Evolutionary conservation across 1,140 invertebrate genomes (phyloP), one percentile per base, ranked within the genome.

Genomic region (Hydropsyche tenuis): DNA sequence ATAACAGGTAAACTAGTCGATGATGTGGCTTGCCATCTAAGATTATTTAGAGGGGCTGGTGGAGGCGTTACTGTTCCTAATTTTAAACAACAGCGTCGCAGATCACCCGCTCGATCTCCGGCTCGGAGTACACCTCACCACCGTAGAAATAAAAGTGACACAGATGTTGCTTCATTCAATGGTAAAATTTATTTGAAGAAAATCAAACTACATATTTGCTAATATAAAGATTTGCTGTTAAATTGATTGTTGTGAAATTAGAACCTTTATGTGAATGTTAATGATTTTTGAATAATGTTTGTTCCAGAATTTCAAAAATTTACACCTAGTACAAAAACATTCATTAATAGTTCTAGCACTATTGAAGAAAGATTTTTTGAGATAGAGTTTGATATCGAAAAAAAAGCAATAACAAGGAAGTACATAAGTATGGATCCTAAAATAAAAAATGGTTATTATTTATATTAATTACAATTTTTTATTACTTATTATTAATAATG

Each of bases 351-450:
- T 80, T 73, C 72, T 77, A 82, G 73, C 60, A 81, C 81, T 53
- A 80, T 96, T 22, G 91, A 92, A 78, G 90, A 91, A 73, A 85
- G 91, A 79, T 97, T 97, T 82, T 97, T 97, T 82, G 93, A 96
- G 80, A 82, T 95, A 27, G 96, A 97, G 83, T 87, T 90, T 64
- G 90, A 93, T 73, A 92, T 96, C 90, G 95, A 97, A 82, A 89
- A 90, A 76, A 91, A 90, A 80, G 82, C 92, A 71, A 82, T 91
- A 68, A 91, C 89, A 81, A 82, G 90, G 51, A 90, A 92, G 81
- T 81, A 87, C 64, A 87, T 91, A 70, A 91, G 89, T 80, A 88
- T 83, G n/a, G 88, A 90, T 80, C 73, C 84, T 63, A 84, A 87
- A 62, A 87, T 87, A 77, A 90, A 91, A 82, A 85, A 88, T 81